Evolutionary conservation across 2,797 vertebrate species (phyloP), one percentile per base, ranked within the genome.

Genomic region (Discoglossus pictus): DNA sequence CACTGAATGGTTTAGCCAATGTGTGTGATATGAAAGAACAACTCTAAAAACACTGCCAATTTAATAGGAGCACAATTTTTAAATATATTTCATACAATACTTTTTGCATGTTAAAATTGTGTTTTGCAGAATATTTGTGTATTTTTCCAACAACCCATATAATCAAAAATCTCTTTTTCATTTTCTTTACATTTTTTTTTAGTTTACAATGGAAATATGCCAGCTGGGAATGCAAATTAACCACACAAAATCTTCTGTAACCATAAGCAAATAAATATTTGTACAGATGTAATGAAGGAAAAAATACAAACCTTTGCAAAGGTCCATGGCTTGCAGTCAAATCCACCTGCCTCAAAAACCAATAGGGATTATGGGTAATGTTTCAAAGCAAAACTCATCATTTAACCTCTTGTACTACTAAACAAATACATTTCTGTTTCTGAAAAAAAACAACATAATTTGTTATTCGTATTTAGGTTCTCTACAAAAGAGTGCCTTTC

Each of bases 201-300:
- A 48, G 53, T 64, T 71, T 71, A 58, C 9, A 74, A 80, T 70
- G 74, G 76, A 85, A 86, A 87, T 68, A 16, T 70, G 67, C 46
- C 75, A 76, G 79, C 73, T 82, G 78, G 74, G 70, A 78, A 84
- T 65, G 72, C 79, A 89, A 88, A 88, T 76, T 77, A n/a, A 56
- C 74, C 70, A 72, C 62, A 75, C 64, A 15, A 74, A 65, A 24
- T 74, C 83, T 76, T 75, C 77, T 56, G 25, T 66, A 85, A 75
- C 66, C 63, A 73, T 76, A 89, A 81, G 79, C 83, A 89, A 89
- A 87, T 80, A 52, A 74, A 79, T 67, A 80, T 83, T 82, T 86
- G 70, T 70, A 81, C 76, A 83, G 76, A 79, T 84, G 80, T 81
- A 86, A 86, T 87, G 79, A 86, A 85, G 79, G 76, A 75, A 70